These are phyloP conservation scores for Apamea anceps DNA, from an alignment of 2,888 invertebrate species.

Conservation along the genomic window DNA sequence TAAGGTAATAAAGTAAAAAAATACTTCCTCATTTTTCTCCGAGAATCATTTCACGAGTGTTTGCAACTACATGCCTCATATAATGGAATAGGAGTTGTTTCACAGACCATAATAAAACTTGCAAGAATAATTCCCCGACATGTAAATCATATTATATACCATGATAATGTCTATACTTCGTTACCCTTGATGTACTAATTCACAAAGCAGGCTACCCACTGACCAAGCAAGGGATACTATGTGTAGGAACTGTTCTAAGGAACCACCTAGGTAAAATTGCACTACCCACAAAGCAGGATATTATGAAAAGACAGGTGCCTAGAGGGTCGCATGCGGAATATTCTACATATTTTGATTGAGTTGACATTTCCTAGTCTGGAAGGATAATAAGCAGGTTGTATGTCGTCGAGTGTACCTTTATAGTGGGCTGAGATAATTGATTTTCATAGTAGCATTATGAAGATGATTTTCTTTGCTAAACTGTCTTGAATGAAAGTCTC, in stretches of 20 bases:
- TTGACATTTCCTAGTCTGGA: background rate
- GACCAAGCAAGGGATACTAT: background rate
- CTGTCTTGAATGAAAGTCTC: too few relatives aligned
- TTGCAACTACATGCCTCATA: too few relatives aligned
- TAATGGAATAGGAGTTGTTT: background rate
- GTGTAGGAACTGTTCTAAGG: background rate
- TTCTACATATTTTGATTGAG: background rate
- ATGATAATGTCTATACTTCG: background rate
- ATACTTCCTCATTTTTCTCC: too few relatives aligned
- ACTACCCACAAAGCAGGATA: conserved; percentile 3
- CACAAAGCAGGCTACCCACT: too few relatives aligned
- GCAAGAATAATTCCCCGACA: conserved; percentile 1
- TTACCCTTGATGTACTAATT: too few relatives aligned
- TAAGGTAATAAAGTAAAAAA: too few relatives aligned
- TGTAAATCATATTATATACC: conserved; percentile 1
- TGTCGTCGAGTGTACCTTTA: too few relatives aligned
- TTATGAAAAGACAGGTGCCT: background rate
- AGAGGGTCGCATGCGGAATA: conserved; percentile 5
- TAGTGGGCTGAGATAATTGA: too few relatives aligned
- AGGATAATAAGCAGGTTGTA: too few relatives aligned
- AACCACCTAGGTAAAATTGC: background rate
- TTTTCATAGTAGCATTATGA: too few relatives aligned
- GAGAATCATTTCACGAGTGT: too few relatives aligned
- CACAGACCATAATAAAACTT: conserved; percentile 6
- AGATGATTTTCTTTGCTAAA: too few relatives aligned